Evolutionary conservation across 1,140 invertebrate genomes (phyloP).

Genomic region (Papilio aristodemus): DNA sequence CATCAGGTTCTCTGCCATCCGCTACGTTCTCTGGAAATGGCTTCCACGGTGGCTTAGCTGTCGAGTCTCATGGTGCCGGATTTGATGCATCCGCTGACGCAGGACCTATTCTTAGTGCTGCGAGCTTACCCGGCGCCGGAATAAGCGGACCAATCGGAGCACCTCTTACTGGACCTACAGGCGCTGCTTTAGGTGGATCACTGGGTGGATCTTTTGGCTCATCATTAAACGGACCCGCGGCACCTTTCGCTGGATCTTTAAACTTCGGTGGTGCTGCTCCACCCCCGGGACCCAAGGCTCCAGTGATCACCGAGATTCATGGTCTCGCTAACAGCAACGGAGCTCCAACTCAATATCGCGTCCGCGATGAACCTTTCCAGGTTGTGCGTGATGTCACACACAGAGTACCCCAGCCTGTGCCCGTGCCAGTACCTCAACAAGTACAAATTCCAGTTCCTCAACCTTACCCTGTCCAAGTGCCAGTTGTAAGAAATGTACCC

Average conservation of each 20-base stretch:
- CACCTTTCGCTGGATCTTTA: slow-evolving; percentile 22
- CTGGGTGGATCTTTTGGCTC: slow-evolving; percentile 36
- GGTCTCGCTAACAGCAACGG: slow-evolving; percentile 66
- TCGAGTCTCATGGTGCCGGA: slow-evolving; percentile 31
- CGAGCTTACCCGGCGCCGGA: slow-evolving; percentile 20
- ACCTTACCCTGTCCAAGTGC: slow-evolving; percentile 75
- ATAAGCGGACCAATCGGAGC: slow-evolving; percentile 22
- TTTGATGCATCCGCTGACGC: slow-evolving; percentile 36
- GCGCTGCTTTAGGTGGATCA: slow-evolving; percentile 32
- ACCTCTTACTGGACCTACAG: slow-evolving; percentile 26
- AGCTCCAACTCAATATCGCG: slow-evolving; percentile 63
- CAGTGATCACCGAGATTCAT: slow-evolving; percentile 69
- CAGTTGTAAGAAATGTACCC: slow-evolving; percentile 66
- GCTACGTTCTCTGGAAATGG: slow-evolving; percentile 56
- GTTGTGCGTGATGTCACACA: slow-evolving; percentile 67
- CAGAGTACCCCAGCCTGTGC: slow-evolving; percentile 66
- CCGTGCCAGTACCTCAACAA: slow-evolving; percentile 65
- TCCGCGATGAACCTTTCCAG: slow-evolving; percentile 66
- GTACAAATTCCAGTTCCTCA: slow-evolving; percentile 72
- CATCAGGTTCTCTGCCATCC: slow-evolving; percentile 66
- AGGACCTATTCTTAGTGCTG: slow-evolving; percentile 14
- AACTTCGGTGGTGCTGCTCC: slow-evolving; percentile 44
- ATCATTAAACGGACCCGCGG: slow-evolving; percentile 34
- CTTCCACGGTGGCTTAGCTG: slow-evolving; percentile 38
- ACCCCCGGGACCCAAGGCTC: slow-evolving; percentile 60